Evolutionary conservation across 2,113 vertebrate genomes (phyloP).

Genomic region (Heloderma charlesbogerti): DNA sequence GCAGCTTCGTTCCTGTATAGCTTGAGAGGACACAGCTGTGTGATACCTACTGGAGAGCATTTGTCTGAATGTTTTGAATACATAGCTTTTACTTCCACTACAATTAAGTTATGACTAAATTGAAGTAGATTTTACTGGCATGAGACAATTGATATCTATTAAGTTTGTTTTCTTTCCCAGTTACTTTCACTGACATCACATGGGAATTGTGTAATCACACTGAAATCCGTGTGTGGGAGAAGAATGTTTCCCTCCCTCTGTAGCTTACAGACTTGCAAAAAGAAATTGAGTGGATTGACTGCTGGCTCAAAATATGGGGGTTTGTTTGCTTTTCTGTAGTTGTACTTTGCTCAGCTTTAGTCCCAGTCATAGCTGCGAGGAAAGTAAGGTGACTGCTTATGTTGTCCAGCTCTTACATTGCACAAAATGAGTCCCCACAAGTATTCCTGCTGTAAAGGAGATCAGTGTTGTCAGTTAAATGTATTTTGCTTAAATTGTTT

Average conservation of each 20-base stretch:
- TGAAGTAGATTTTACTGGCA: no score
- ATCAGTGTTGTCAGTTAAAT: not conserved
- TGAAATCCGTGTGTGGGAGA: not conserved
- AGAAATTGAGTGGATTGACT: not conserved
- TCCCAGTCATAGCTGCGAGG: not conserved
- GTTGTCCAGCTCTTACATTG: not conserved
- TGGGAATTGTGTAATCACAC: not conserved
- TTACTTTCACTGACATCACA: not conserved
- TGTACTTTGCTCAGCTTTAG: not conserved
- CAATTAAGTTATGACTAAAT: not conserved
- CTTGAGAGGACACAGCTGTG: not conserved
- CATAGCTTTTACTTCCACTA: no score
- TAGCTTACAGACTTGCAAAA: not conserved
- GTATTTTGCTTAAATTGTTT: not conserved
- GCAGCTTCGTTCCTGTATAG: not conserved
- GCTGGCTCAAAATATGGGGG: not conserved
- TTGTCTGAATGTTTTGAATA: not conserved
- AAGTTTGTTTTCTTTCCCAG: not conserved
- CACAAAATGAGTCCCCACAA: no score
- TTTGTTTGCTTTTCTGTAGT: not conserved
- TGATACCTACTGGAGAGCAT: not conserved
- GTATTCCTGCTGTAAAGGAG: not conserved
- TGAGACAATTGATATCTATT: not conserved
- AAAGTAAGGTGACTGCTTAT: not conserved
- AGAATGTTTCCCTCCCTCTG: not conserved